These are phyloP conservation scores for Listrodromus nycthemerus DNA, from an alignment of 2,888 invertebrate genomes.

Conservation along the genomic window DNA sequence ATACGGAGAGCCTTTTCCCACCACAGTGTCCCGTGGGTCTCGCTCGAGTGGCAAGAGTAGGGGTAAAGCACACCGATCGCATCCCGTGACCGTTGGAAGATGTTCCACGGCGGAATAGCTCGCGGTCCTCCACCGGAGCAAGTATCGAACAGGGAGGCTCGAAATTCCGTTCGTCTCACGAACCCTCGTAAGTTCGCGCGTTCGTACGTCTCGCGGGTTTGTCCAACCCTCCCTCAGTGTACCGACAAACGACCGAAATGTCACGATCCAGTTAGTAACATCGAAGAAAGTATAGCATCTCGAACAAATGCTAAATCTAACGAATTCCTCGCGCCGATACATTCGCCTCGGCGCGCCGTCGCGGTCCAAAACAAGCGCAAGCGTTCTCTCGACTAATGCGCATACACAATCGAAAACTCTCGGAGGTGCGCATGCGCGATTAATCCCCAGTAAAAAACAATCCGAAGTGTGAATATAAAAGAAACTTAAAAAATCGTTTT, in stretches of 20 bases:
- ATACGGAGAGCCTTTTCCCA: conserved; percentile 47
- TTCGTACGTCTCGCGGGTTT: conserved; percentile 3
- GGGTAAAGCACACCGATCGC: conserved; percentile 60
- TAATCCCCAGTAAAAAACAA: background rate
- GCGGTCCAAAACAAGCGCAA: conserved; percentile 1
- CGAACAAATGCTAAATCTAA: conserved; percentile 7
- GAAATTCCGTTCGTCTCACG: conserved; percentile 41
- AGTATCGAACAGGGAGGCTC: conserved; percentile 44
- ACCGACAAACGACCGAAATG: background rate
- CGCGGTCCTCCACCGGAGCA: conserved; percentile 63
- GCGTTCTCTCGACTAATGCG: conserved; percentile 6
- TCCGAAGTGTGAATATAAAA: background rate
- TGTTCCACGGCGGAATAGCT: conserved; percentile 65
- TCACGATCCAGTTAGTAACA: background rate
- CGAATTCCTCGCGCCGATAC: background rate
- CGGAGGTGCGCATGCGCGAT: background rate
- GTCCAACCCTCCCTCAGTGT: background rate
- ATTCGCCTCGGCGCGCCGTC: conserved; percentile 7
- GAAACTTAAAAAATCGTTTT: background rate
- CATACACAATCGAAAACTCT: background rate
- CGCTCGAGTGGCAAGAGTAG: conserved; percentile 44
- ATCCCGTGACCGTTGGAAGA: conserved; percentile 70
- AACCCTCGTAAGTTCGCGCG: conserved; percentile 13
- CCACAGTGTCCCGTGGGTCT: conserved; percentile 25
- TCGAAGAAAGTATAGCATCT: background rate